A percentile compares a stretch with the other conserved stretches of the same genome.
These are phyloP conservation scores for Pomacea maculata DNA, from an alignment of 1,140 invertebrate species.

Conservation along the genomic window DNA sequence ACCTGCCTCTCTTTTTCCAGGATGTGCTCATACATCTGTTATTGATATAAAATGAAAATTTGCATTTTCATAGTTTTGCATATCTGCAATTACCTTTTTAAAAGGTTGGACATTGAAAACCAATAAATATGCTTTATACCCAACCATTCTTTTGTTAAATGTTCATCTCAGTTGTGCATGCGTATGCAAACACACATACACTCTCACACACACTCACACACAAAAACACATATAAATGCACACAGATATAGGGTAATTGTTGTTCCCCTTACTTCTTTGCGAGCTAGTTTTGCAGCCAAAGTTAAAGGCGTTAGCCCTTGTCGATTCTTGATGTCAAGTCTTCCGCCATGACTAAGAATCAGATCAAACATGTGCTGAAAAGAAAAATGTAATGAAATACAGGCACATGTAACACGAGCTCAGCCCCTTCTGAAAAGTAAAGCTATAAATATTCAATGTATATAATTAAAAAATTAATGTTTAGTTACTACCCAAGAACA, in stretches of 20 bases:
- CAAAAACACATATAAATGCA: too few relatives aligned
- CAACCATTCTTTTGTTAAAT: too few relatives aligned
- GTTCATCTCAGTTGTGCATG: too few relatives aligned
- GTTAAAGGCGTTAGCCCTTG: conserved; percentile 92
- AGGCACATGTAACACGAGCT: background rate
- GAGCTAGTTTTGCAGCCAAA: conserved; percentile 89
- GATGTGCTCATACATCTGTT: conserved; percentile 92
- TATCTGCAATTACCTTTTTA: too few relatives aligned
- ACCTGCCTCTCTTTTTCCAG: conserved; percentile 93
- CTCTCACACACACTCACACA: too few relatives aligned
- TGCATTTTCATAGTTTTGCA: too few relatives aligned
- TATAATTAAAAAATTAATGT: background rate
- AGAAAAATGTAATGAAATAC: conserved; percentile 39
- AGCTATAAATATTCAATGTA: background rate
- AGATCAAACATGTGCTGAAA: conserved; percentile 90
- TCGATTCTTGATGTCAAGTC: conserved; percentile 84
- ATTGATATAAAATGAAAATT: background rate
- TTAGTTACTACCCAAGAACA: background rate
- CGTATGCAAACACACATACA: too few relatives aligned
- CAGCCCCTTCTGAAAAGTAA: background rate
- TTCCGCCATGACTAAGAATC: conserved; percentile 90
- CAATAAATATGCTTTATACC: too few relatives aligned
- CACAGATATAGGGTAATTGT: too few relatives aligned
- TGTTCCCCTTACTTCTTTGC: conserved; percentile 74
- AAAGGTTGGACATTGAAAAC: too few relatives aligned